Percentiles rank a stretch among this genome's conserved stretches.
Conservation (phyloP, 2,888 invertebrate species). For the Anorthoa munda region DNA sequence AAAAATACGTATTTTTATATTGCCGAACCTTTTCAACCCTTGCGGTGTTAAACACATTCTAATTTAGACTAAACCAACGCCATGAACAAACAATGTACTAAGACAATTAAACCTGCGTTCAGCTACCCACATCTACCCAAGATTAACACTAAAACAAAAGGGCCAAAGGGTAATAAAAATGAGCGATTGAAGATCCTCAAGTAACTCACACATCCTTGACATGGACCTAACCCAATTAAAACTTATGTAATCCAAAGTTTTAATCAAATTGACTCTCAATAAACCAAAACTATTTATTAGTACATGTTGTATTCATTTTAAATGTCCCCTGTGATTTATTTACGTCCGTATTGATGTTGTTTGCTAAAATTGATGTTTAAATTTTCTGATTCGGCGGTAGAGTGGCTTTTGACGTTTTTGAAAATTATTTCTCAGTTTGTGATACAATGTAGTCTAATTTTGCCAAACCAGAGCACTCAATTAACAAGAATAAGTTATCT, state of each 20-base stretch:
- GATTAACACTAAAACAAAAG: constrained; percentile 50
- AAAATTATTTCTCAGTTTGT: constrained; percentile 2
- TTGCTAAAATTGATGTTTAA: constrained; percentile 27
- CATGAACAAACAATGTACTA: constrained; percentile 10
- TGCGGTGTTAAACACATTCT: neutral
- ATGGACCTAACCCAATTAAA: constrained; percentile 73
- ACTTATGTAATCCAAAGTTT: constrained; percentile 77
- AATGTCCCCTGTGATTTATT: constrained; percentile 56
- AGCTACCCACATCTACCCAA: neutral
- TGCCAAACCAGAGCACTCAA: neutral
- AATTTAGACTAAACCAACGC: neutral
- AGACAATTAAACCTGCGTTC: constrained; percentile 3
- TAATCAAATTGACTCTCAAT: constrained; percentile 76
- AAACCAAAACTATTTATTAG: constrained; percentile 73
- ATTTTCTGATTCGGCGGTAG: constrained; percentile 8
- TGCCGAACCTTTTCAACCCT: neutral
- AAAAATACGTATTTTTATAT: neutral
- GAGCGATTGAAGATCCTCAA: constrained; percentile 49
- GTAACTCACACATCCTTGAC: constrained; percentile 50
- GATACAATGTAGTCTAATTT: neutral
- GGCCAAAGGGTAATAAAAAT: constrained; percentile 60
- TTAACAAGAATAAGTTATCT: neutral
- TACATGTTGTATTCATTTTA: constrained; percentile 58
- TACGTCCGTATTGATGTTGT: constrained; percentile 40
- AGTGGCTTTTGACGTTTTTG: constrained; percentile 23